Evolutionary conservation across 2,797 vertebrate species (phyloP), one percentile per base, ranked within the genome.

Genomic region (Eleutherodactylus coqui): DNA sequence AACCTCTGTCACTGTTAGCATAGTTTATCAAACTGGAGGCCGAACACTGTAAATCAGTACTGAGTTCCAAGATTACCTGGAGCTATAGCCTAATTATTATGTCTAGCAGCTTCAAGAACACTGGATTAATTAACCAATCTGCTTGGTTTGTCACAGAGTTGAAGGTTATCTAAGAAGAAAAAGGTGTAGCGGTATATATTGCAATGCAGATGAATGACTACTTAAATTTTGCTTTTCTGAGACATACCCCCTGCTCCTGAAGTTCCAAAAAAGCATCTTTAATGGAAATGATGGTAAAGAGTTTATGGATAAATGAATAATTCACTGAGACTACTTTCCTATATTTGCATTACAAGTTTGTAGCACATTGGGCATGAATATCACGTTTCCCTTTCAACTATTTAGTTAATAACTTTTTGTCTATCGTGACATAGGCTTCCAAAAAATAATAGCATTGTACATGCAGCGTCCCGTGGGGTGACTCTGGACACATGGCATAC

Each of bases 61-160:
- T 49, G 62, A 24, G 10, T 70, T 69, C 69, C 16, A 53, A 85
- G 64, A 38, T 73, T 70, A 85, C 84, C 84, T 80, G 76, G 41
- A 85, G 84, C 67, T 73, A 85, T 19, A 11, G 51, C 84, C 38
- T 62, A 79, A 85, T 85, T 85, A 85, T 85, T 41, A 85, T 85
- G 77, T 75, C 76, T 80, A 62, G 51, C n/a, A 80, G 77, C 76
- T 58, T 73, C 84, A 73, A 77, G 49, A 85, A 73, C 64, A 60
- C 53, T 73, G 67, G 41, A 79, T 85, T 85, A 79, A 85, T 85
- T 80, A 85, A 85, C 51, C 64, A 73, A 62, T 32, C 76, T 85
- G 64, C 38, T 45, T 17, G 9, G 47, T 85, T 19, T 73, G 29
- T 62, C 62, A 29, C 51, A 24, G 64, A 76, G 38, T 4, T 27